phyloP scores from a whole-genome alignment of 2,113 vertebrate genomes.

The Cephalopholis sonnerati region DNA sequence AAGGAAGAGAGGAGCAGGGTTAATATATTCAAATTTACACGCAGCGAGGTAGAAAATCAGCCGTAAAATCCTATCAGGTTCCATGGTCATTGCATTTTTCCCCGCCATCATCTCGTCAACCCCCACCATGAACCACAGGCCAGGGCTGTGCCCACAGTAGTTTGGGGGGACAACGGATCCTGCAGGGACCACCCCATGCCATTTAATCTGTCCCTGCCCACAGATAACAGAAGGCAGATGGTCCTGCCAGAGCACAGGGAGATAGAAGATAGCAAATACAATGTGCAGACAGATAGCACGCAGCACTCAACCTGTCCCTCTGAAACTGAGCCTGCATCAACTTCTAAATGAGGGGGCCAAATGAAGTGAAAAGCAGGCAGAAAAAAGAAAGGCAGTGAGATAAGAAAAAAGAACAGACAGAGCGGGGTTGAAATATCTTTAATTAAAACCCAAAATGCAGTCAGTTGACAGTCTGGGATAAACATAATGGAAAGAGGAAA shows the following conservation, averaged over 20 bases:
- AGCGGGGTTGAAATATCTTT: slow-evolving; percentile 28
- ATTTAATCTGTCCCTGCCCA: slow-evolving; percentile 80
- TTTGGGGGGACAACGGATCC: slow-evolving; percentile 61
- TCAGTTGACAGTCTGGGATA: slow-evolving; percentile 47
- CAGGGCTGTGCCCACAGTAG: slow-evolving; percentile 45
- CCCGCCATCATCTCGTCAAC: slow-evolving; percentile 44
- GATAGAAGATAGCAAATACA: slow-evolving; percentile 69
- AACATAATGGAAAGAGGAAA: slow-evolving; percentile 64
- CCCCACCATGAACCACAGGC: slow-evolving; percentile 57
- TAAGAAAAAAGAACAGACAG: slow-evolving; percentile 18
- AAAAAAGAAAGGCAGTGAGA: background rate
- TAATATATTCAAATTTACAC: slow-evolving; percentile 39
- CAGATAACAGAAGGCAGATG: slow-evolving; percentile 82
- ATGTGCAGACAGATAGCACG: slow-evolving; percentile 60
- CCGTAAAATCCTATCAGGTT: slow-evolving; percentile 73
- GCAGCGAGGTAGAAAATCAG: slow-evolving; percentile 63
- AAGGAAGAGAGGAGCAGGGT: slow-evolving; percentile 10
- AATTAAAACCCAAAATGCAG: slow-evolving; percentile 64
- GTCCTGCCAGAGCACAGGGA: slow-evolving; percentile 70
- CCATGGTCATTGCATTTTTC: slow-evolving; percentile 45
- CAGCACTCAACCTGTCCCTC: slow-evolving; percentile 65
- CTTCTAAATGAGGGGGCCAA: slow-evolving; percentile 48
- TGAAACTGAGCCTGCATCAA: slow-evolving; percentile 67
- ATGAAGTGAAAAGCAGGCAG: slow-evolving; percentile 36
- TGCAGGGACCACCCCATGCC: slow-evolving; percentile 76